phyloP scores from a whole-genome alignment of 2,113 vertebrate genomes.

The Bungarus multicinctus region DNA sequence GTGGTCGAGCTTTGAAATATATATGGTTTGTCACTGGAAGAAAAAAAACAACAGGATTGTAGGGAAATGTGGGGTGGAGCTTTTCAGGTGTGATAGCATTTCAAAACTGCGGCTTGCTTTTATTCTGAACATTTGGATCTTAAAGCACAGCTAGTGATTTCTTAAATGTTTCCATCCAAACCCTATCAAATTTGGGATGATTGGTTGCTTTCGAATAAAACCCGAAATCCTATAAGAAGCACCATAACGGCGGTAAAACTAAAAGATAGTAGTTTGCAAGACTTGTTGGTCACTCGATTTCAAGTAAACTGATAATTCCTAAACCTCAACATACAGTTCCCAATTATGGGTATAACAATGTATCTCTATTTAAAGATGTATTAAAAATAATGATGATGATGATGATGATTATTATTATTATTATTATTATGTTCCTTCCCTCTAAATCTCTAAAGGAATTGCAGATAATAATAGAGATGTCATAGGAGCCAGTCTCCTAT shows the following conservation, averaged over 20 bases:
- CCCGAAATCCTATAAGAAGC: background rate
- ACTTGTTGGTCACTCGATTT: background rate
- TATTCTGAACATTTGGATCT: background rate
- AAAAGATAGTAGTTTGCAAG: background rate
- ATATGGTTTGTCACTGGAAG: conserved; percentile 63
- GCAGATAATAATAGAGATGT: background rate
- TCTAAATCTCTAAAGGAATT: background rate
- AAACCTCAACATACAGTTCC: background rate
- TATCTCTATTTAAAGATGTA: background rate
- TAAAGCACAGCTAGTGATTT: background rate
- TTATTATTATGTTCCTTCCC: background rate
- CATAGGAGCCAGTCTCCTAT: background rate
- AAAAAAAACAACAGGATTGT: conserved; percentile 27
- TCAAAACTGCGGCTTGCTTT: background rate
- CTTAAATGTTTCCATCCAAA: background rate
- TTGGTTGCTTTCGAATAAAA: background rate
- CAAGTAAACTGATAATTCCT: too few species aligned
- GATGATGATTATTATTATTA: background rate
- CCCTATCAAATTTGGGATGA: background rate
- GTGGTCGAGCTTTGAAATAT: conserved; percentile 65
- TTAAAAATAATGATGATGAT: too few species aligned
- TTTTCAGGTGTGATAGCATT: background rate
- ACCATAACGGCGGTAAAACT: background rate
- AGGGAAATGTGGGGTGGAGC: conserved; percentile 4
- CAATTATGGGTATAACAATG: background rate